Evolutionary conservation across 37 sponge, comb jelly and placozoan species (phyloP).

Genomic region (Aphrocallistes beatrix): DNA sequence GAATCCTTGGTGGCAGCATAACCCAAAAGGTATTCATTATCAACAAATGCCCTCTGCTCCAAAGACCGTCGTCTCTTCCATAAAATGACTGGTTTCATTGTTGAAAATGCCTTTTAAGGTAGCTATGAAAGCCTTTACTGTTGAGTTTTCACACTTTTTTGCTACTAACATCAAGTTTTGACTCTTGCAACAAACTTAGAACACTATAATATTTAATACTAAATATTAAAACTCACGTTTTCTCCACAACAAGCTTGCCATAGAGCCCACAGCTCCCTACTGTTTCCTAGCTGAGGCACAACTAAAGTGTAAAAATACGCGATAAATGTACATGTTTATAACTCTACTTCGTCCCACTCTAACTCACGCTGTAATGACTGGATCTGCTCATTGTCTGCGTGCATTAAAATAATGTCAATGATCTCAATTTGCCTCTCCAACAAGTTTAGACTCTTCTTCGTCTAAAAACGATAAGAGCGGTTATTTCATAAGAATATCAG

Average conservation of each 20-base stretch:
- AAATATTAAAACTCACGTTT: not conserved
- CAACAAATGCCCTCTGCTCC: too few species aligned
- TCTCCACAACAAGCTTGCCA: constrained; percentile 16
- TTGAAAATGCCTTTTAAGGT: too few species aligned
- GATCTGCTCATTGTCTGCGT: not conserved
- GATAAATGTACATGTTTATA: not conserved
- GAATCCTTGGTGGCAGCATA: too few species aligned
- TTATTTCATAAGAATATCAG: not conserved
- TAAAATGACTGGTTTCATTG: too few species aligned
- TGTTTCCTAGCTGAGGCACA: not conserved
- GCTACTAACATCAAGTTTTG: too few species aligned
- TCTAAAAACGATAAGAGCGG: not conserved
- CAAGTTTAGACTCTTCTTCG: not conserved
- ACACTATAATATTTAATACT: not conserved
- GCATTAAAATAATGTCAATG: not conserved
- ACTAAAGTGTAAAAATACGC: not conserved
- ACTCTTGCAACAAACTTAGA: too few species aligned
- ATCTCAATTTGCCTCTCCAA: not conserved
- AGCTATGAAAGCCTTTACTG: too few species aligned
- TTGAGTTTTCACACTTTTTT: too few species aligned
- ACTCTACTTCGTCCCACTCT: not conserved
- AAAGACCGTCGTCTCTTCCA: too few species aligned
- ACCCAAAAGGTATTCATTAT: too few species aligned
- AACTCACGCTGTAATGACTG: not conserved
- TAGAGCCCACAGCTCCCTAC: not conserved